Evolutionary conservation across 2,888 invertebrate species (phyloP), one percentile per base, ranked within the genome.

Genomic region (Adelphocoris suturalis): DNA sequence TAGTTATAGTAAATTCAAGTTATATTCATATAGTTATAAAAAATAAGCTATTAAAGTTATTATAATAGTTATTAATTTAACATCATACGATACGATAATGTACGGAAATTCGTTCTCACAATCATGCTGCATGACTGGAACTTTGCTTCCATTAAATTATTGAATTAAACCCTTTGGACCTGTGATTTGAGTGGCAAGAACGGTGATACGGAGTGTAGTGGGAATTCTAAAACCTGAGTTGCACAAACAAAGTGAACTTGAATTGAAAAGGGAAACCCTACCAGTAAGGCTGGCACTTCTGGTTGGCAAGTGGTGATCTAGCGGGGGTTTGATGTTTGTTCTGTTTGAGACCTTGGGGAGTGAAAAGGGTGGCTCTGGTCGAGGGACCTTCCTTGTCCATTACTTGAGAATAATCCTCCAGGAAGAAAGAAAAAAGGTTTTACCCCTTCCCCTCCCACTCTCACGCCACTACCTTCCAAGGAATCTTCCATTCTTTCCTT

Each of bases 321-420:
- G 61, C 61, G 61, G 61, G 61, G 61, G 61, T 61, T 61, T 61
- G 61, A 61, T 61, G 61, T 61, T 61, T 61, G 61, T 61, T 61
- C 61, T 61, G 61, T 61, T 61, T 19, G 61, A 61, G 19, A 61
- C 61, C 61, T n/a, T 61, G n/a, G 61, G 61, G 61, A 61, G 19
- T 19, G 19, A 9, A 19, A 61, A 61, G 61, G 19, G 61, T 11
- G 61, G n/a, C 19, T 19, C 19, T 19, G 61, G 61, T 61, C 61
- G 61, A 61, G 19, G 61, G 61, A 19, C 61, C 61, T 61, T 61
- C 61, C 61, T 61, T 19, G 61, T 61, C 61, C 61, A 61, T 61
- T 61, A 61, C 61, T 61, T 16, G 61, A 61, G 61, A 61, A 61
- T 61, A 61, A 61, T 61, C 61, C 61, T 61, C 19, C 7, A 19